phyloP scores from a whole-genome alignment of 1,140 invertebrate genomes.

The Cyclina sinensis region DNA sequence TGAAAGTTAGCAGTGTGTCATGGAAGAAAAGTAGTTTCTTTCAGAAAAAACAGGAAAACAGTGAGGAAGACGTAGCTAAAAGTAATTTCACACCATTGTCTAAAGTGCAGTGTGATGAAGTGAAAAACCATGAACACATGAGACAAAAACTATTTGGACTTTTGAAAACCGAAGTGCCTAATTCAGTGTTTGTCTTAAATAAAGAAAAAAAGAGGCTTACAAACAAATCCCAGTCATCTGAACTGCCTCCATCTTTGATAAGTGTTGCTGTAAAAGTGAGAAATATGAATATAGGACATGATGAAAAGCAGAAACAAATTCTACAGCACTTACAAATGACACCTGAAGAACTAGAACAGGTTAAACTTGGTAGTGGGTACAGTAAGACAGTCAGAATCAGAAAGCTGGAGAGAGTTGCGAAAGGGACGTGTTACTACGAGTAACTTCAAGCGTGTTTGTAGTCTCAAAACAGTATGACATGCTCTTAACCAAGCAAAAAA shows the following conservation, averaged over 20 bases:
- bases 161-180: not conserved
- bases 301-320: not conserved
- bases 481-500: conserved; percentile 56
- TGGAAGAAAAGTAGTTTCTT: conserved; percentile 6
- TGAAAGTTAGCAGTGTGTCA: not conserved
- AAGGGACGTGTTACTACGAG: conserved; percentile 48
- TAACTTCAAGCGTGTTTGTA: conserved; percentile 39
- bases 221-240: too few relatives aligned
- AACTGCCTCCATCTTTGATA: not conserved
- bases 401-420: conserved; percentile 15
- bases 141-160: not conserved
- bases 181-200: not conserved
- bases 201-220: conserved; percentile 11
- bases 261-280: not conserved
- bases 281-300: not conserved
- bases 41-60: not conserved
- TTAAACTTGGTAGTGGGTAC: not conserved
- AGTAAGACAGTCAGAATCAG: not conserved
- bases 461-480: not conserved
- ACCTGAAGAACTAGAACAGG: not conserved
- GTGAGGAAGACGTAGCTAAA: not conserved
- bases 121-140: conserved; percentile 1
- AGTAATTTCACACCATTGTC: too few relatives aligned
- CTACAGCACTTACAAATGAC: not conserved
- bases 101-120: too few relatives aligned